These are phyloP conservation scores for Imbricaverruca yamaguchii DNA, from an alignment of 2,888 invertebrate genomes.

Conservation along the genomic window DNA sequence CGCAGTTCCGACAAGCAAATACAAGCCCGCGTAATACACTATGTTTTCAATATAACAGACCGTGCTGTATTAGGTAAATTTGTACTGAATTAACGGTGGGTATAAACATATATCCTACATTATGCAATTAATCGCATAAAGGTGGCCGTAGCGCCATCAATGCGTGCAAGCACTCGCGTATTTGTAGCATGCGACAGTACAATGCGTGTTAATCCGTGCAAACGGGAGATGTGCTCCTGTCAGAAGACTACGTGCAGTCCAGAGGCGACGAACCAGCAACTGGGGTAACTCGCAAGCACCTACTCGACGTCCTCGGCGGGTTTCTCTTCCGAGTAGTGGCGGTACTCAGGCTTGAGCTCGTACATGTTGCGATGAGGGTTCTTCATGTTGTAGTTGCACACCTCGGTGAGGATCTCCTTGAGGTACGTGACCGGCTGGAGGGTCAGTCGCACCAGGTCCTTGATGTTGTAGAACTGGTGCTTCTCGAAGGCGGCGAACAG, in stretches of 20 bases:
- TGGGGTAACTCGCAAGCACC: not conserved
- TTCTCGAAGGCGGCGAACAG: conserved; percentile 97
- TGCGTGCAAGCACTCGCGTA: not conserved
- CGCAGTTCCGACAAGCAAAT: not conserved
- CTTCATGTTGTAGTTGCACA: conserved; percentile 94
- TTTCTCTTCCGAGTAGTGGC: conserved; percentile 74
- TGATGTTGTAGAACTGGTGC: conserved; percentile 99
- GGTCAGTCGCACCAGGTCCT: conserved; percentile 87
- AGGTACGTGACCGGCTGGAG: conserved; percentile 90
- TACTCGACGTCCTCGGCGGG: not conserved
- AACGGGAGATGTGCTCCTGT: not conserved
- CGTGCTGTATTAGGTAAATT: not conserved
- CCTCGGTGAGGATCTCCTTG: conserved; percentile 95
- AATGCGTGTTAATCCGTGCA: not conserved
- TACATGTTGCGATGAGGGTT: conserved; percentile 99
- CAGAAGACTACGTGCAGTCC: not conserved
- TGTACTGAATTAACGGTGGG: not conserved
- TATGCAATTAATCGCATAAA: not conserved
- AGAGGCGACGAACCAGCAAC: not conserved
- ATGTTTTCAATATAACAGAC: not conserved
- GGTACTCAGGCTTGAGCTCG: conserved; percentile 97
- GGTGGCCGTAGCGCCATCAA: not conserved
- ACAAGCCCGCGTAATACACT: no score
- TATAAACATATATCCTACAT: not conserved
- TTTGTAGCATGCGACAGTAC: not conserved